Evolutionary conservation across 2,888 invertebrate species (phyloP).

Genomic region (Caenorhabditis becei): DNA sequence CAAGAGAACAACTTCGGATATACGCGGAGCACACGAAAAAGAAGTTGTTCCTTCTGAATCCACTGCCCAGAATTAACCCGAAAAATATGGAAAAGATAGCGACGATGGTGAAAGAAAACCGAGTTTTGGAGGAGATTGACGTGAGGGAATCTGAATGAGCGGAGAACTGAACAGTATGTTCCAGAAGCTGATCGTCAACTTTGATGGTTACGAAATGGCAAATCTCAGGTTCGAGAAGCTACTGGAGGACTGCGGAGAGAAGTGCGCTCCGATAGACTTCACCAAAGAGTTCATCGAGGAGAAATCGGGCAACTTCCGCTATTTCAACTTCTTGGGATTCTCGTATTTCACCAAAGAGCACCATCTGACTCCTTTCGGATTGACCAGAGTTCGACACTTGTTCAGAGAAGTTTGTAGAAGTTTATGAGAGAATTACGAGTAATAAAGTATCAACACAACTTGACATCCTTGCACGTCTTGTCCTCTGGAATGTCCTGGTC

Average conservation of each 20-base stretch:
- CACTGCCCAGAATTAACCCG: neutral
- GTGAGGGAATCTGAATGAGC: neutral
- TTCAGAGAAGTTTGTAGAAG: constrained; percentile 18
- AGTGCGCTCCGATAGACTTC: constrained; percentile 17
- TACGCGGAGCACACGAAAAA: constrained; percentile 6
- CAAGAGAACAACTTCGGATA: constrained; percentile 4
- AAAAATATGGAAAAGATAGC: constrained; percentile 7
- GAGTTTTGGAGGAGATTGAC: neutral
- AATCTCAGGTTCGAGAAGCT: neutral
- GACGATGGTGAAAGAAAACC: constrained; percentile 6
- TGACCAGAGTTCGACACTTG: constrained; percentile 15
- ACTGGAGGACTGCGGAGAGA: constrained; percentile 13
- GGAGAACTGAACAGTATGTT: neutral
- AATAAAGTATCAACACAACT: constrained; percentile 17
- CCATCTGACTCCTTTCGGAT: constrained; percentile 21
- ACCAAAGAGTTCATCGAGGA: constrained; percentile 8
- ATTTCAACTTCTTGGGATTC: constrained; percentile 15
- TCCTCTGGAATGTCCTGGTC: constrained; percentile 47
- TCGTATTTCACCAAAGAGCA: constrained; percentile 5
- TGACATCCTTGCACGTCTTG: constrained; percentile 42
- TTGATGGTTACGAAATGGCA: constrained; percentile 14
- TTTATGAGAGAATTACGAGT: neutral
- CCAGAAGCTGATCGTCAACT: neutral
- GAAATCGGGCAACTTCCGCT: constrained; percentile 17
- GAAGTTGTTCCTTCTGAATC: constrained; percentile 3